A percentile compares a stretch with the other conserved stretches of the same genome.
These are phyloP conservation scores for Dryocosmus kuriphilus DNA, from an alignment of 2,888 invertebrate species.

Conservation along the genomic window DNA sequence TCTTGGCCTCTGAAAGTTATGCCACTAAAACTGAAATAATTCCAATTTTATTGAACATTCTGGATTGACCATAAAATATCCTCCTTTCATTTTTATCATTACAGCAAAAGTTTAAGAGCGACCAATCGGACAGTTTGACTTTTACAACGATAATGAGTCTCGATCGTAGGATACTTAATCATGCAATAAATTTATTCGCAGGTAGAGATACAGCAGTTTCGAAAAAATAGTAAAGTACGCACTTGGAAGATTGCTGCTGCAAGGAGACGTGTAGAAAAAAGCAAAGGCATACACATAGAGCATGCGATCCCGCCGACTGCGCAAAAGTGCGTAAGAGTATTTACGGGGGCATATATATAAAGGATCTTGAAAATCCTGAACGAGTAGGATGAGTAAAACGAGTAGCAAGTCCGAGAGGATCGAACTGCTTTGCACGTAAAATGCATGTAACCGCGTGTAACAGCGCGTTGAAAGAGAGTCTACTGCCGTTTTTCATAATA, in stretches of 20 bases:
- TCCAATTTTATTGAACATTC: background rate
- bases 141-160: background rate
- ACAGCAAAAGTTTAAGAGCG: slow-evolving; percentile 7
- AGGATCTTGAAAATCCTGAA: background rate
- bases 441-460: slow-evolving; percentile 7
- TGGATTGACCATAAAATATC: background rate
- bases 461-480: slow-evolving; percentile 1
- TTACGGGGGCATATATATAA: background rate
- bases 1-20: background rate
- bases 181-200: slow-evolving; percentile 2
- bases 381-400: background rate
- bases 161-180: background rate
- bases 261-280: background rate
- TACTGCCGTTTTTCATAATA: slow-evolving; percentile 7
- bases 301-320: slow-evolving; percentile 7
- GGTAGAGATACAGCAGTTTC: background rate
- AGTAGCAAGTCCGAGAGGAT: background rate
- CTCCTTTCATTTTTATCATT: slow-evolving; percentile 1
- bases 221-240: slow-evolving; percentile 3
- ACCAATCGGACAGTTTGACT: slow-evolving; percentile 1
- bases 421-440: slow-evolving; percentile 7
- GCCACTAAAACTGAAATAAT: background rate
- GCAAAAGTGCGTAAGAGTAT: slow-evolving; percentile 1
- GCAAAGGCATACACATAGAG: background rate
- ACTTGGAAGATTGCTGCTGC: background rate